Evolutionary conservation across 23 tunicate genomes (phyloP).

Genomic region (Styela clava): DNA sequence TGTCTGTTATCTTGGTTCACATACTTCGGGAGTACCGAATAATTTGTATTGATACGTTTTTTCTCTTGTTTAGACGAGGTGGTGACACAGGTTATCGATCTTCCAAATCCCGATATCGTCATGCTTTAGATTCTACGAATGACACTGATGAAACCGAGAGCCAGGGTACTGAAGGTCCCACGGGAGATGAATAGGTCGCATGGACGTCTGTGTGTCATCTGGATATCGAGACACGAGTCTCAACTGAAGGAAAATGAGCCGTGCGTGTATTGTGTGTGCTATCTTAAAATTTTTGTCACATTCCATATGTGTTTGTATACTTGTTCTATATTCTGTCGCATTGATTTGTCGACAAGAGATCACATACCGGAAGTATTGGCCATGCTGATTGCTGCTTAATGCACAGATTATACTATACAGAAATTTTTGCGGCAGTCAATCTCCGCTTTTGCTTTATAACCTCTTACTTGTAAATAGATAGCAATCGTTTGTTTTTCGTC

Average conservation of each 20-base stretch:
- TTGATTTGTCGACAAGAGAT: not conserved
- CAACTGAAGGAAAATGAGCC: not conserved
- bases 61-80: slow-evolving; percentile 31
- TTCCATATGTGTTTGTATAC: not conserved
- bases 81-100: slow-evolving; percentile 28
- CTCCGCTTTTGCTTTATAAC: not conserved
- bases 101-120: slow-evolving; percentile 21
- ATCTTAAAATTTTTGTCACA: not conserved
- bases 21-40: too few relatives aligned
- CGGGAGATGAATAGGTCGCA: slow-evolving; percentile 17
- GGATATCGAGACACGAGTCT: not conserved
- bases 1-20: too few relatives aligned
- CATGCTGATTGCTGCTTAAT: not conserved
- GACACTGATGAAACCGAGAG: slow-evolving; percentile 4
- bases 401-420: not conserved
- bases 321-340: not conserved
- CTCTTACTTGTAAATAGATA: not conserved
- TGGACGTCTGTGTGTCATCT: not conserved
- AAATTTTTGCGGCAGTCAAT: not conserved
- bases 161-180: slow-evolving; percentile 27
- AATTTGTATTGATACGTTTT: too few relatives aligned
- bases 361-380: not conserved
- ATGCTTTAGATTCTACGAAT: slow-evolving; percentile 12
- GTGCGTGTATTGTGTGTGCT: slow-evolving; percentile 11
- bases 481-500: not conserved